These are phyloP conservation scores for Burhinus bistriatus DNA, from an alignment of 2,113 vertebrate genomes.

Conservation along the genomic window DNA sequence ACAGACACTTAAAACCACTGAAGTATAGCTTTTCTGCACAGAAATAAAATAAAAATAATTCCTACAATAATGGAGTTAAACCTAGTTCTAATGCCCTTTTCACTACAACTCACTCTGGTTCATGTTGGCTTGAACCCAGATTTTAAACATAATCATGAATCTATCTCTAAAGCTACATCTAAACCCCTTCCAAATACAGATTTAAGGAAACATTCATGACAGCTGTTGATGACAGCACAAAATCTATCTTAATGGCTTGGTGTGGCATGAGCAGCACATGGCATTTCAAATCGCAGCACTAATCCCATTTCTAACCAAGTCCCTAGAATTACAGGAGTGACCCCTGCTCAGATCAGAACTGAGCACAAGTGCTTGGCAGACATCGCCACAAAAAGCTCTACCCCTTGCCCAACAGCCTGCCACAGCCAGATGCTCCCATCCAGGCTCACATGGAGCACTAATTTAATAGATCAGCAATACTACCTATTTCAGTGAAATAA, in stretches of 20 bases:
- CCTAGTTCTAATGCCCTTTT: neutral
- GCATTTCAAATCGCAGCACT: neutral
- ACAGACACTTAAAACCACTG: neutral
- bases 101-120: neutral
- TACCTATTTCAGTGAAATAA: neutral
- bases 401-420: neutral
- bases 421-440: neutral
- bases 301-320: neutral
- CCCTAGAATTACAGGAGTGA: neutral
- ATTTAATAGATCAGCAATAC: neutral
- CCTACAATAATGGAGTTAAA: neutral
- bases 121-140: neutral
- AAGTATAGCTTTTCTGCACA: neutral
- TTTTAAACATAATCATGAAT: neutral
- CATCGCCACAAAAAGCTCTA: neutral
- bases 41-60: conserved; percentile 5
- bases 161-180: neutral
- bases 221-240: conserved; percentile 22
- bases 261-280: neutral
- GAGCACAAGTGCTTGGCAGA: neutral
- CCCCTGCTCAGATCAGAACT: neutral
- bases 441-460: neutral
- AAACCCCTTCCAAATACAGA: neutral
- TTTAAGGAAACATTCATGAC: neutral
- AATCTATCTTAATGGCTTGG: neutral